Conservation (phyloP, 2,797 vertebrate genomes). For the Crocodylus rhombifer region DNA sequence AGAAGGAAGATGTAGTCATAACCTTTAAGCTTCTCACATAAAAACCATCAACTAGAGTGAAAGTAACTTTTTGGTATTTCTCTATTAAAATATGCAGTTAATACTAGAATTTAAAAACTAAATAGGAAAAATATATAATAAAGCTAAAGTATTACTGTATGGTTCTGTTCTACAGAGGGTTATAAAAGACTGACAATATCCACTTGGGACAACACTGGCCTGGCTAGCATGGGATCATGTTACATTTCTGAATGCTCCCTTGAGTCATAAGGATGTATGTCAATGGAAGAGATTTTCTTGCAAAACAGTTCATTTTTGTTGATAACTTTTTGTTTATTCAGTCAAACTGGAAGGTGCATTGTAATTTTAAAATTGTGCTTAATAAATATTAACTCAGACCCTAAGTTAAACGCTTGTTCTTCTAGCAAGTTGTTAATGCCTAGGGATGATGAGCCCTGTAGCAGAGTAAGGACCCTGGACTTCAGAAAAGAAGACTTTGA, state of each 20-base stretch:
- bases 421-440: not conserved
- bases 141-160: not conserved
- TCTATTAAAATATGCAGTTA: not conserved
- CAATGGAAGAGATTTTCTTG: not conserved
- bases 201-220: not conserved
- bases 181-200: not conserved
- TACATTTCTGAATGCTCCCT: not conserved
- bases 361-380: not conserved
- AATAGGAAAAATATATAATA: not conserved
- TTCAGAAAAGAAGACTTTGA: too few species aligned
- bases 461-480: too few species aligned
- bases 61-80: fast-evolving
- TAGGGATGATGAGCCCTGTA: too few species aligned
- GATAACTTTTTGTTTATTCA: not conserved
- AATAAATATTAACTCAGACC: not conserved
- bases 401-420: not conserved
- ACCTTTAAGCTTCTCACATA: not conserved
- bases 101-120: not conserved
- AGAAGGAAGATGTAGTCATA: not conserved
- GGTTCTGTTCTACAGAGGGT: not conserved
- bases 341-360: not conserved
- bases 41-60: not conserved
- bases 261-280: not conserved
- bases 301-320: not conserved
- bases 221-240: not conserved